Conservation (phyloP, 2,113 vertebrate genomes). For the Gopherus evgoodei region DNA sequence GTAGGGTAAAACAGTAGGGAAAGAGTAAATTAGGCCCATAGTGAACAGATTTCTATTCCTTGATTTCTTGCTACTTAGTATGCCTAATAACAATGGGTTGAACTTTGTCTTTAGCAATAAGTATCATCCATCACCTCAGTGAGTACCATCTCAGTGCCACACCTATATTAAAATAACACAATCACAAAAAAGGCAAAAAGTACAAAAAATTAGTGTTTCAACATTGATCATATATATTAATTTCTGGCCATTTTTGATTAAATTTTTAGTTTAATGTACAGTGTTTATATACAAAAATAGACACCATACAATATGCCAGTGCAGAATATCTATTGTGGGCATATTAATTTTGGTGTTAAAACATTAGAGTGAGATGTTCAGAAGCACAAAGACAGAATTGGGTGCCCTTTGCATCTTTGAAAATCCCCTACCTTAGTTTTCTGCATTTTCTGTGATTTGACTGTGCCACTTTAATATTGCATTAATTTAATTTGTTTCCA, state of each 20-base stretch:
- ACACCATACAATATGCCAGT: accelerated
- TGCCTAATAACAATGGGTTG: not conserved
- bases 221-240: not conserved
- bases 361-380: not conserved
- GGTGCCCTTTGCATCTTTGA: not conserved
- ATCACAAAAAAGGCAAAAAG: accelerated
- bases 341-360: not conserved
- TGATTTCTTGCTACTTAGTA: not conserved
- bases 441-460: not conserved
- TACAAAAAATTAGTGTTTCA: not conserved
- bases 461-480: not conserved
- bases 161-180: not conserved
- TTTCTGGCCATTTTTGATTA: not conserved
- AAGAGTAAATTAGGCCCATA: not conserved
- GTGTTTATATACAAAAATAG: not conserved
- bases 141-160: not conserved
- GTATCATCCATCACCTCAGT: not conserved
- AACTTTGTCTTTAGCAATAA: not conserved
- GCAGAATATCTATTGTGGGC: not conserved
- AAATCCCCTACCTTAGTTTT: not conserved
- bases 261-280: not conserved
- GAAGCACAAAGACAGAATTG: not conserved
- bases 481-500: not conserved
- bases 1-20: accelerated
- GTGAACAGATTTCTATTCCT: not conserved